These are phyloP conservation scores for Heloderma charlesbogerti DNA, from an alignment of 2,113 vertebrate genomes.

Conservation along the genomic window DNA sequence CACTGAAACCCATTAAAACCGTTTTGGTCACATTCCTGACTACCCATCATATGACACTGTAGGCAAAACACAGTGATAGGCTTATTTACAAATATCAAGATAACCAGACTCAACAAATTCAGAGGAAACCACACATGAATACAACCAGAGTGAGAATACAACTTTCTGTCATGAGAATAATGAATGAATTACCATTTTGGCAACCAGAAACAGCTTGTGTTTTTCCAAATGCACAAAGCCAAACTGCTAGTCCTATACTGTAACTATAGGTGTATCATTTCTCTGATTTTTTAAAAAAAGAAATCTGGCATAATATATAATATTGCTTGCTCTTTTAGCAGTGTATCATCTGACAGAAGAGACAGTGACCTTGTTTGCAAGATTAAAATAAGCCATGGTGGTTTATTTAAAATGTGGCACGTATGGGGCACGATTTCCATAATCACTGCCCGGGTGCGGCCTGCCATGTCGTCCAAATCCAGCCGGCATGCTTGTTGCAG, in stretches of 20 bases:
- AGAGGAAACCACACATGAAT: not conserved
- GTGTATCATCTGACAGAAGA: slow-evolving; percentile 25
- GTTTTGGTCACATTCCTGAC: not conserved
- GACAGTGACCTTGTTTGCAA: not conserved
- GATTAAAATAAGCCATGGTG: too few species aligned
- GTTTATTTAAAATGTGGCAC: too few species aligned
- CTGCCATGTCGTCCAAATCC: too few species aligned
- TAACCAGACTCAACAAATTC: not conserved
- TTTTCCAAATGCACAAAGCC: slow-evolving; percentile 24
- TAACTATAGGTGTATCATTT: not conserved
- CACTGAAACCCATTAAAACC: not conserved
- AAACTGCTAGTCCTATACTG: not conserved
- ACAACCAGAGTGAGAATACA: not conserved
- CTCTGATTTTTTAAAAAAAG: not conserved
- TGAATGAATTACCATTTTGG: not conserved
- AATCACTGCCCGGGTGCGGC: too few species aligned
- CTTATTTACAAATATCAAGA: not conserved
- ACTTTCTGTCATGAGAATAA: not conserved
- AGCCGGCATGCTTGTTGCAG: too few species aligned
- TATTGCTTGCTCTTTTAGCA: slow-evolving; percentile 36
- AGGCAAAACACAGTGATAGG: not conserved
- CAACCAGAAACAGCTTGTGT: not conserved
- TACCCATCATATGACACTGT: not conserved
- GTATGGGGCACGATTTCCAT: too few species aligned
- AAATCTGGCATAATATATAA: slow-evolving; percentile 32